phyloP scores from a whole-genome alignment of 2,888 invertebrate species.

The Philonicus albiceps region DNA sequence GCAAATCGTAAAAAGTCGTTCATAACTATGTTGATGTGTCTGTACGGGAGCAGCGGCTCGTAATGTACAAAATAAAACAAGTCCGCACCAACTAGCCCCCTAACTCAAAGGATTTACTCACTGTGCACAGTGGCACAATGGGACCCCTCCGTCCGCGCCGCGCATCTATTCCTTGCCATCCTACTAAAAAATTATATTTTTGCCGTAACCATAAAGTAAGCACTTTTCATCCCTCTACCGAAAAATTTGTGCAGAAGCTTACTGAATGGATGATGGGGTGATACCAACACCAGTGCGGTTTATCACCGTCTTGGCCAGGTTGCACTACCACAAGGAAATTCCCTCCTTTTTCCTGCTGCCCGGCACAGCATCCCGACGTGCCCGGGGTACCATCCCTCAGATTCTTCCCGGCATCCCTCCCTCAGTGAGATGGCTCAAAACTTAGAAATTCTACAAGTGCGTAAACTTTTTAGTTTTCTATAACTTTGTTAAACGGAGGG shows the following conservation, averaged over 20 bases:
- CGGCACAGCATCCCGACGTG: not conserved
- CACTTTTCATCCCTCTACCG: slow-evolving; percentile 46
- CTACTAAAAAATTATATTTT: slow-evolving; percentile 47
- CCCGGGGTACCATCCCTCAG: not conserved
- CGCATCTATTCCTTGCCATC: slow-evolving; percentile 42
- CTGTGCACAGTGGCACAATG: slow-evolving; percentile 37
- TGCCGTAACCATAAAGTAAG: slow-evolving; percentile 46
- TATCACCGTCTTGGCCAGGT: slow-evolving; percentile 18
- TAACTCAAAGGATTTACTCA: slow-evolving; percentile 46
- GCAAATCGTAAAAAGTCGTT: slow-evolving; percentile 48
- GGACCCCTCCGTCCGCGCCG: not conserved
- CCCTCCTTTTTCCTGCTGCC: not conserved
- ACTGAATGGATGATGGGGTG: slow-evolving; percentile 36
- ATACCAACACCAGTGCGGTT: slow-evolving; percentile 2
- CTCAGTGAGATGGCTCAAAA: slow-evolving; percentile 31
- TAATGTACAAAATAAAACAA: slow-evolving; percentile 40
- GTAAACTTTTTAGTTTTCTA: slow-evolving; percentile 49
- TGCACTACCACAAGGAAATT: not conserved
- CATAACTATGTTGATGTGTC: slow-evolving; percentile 43
- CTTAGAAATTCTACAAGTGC: slow-evolving; percentile 49
- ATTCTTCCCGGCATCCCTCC: not conserved
- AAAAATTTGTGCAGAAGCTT: slow-evolving; percentile 44
- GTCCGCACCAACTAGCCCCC: slow-evolving; percentile 34
- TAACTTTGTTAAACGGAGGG: slow-evolving; percentile 46
- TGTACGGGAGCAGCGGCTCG: slow-evolving; percentile 24